Percentiles rank a stretch among this genome's conserved stretches.
These are phyloP conservation scores for Bucco capensis DNA, from an alignment of 2,113 vertebrate genomes.

Conservation along the genomic window DNA sequence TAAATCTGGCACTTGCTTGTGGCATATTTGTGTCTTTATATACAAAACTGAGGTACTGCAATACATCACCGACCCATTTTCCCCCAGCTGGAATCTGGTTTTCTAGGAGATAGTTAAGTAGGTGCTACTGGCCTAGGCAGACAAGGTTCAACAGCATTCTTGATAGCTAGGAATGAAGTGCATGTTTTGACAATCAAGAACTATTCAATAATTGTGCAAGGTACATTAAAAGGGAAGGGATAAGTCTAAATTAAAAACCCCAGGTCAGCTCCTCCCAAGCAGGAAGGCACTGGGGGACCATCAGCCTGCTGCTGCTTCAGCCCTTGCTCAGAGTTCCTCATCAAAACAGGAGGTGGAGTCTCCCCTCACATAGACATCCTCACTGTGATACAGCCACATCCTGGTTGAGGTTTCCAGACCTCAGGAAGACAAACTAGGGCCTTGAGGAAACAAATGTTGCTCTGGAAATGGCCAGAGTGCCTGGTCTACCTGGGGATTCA, in stretches of 20 bases:
- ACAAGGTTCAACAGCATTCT: neutral
- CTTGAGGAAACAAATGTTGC: neutral
- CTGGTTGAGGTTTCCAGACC: neutral
- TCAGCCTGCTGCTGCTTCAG: neutral
- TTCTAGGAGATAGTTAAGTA: neutral
- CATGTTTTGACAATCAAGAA: neutral
- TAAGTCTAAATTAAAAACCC: neutral
- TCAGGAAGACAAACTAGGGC: neutral
- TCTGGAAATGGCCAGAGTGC: neutral
- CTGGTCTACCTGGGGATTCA: neutral
- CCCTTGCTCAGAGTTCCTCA: neutral
- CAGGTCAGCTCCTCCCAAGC: neutral
- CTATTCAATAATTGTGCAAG: neutral
- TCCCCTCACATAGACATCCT: neutral
- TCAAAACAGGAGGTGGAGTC: neutral
- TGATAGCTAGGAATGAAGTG: fast-evolving
- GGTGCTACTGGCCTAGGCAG: neutral
- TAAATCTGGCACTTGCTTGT: constrained; percentile 70
- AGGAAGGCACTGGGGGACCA: fast-evolving
- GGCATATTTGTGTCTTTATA: neutral
- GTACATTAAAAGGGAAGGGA: neutral
- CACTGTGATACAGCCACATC: neutral
- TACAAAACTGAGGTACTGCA: neutral
- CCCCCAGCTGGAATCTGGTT: neutral
- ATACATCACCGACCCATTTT: neutral